Evolutionary conservation across 2,113 vertebrate species (phyloP), one percentile per base, ranked within the genome.

Genomic region (Lipotes vexillifer): DNA sequence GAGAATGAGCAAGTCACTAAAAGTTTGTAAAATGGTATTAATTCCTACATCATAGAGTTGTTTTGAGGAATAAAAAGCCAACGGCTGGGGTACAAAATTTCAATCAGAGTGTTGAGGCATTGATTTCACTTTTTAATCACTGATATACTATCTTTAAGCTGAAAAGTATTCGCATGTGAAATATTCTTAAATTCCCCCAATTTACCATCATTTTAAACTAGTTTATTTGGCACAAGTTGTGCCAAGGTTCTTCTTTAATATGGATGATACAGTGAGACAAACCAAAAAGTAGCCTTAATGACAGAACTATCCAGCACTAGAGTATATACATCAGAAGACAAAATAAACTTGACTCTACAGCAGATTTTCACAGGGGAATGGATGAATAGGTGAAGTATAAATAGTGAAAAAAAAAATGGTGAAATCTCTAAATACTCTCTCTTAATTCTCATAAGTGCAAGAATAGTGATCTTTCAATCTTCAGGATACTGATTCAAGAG

Each of bases 401-500:
- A 71, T n/a, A 36, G 11, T 41, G 3, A 8, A 21, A 7, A 46
- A 46, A 15, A 10, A 49, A 65, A 68, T 11, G 4, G 3, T 44
- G 5, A 89, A 72, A 82, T 71, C 29, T 92, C 88, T 93, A 89
- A 82, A 88, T 57, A 72, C 21, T 59, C 17, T 46, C 52, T 77
- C 65, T 71, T 66, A 74, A 31, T 74, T 80, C 65, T 78, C 49
- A 78, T 55, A 94, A 95, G 10, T 3, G 33, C 57, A 55, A 69
- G 33, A 96, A 77, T 44, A 92, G 89, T 81, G 20, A 74, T 89
- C 66, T 89, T 96, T 72, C 23, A n/a, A 86, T 59, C 75, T 57
- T 86, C 41, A 78, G 18, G 36, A 88, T 82, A 81, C 17, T 82
- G 52, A 82, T n/a, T 95, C 14, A 86, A 71, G 49, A 92, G 29